phyloP scores from a whole-genome alignment of 2,113 vertebrate genomes.

The Protobothrops mucrosquamatus region DNA sequence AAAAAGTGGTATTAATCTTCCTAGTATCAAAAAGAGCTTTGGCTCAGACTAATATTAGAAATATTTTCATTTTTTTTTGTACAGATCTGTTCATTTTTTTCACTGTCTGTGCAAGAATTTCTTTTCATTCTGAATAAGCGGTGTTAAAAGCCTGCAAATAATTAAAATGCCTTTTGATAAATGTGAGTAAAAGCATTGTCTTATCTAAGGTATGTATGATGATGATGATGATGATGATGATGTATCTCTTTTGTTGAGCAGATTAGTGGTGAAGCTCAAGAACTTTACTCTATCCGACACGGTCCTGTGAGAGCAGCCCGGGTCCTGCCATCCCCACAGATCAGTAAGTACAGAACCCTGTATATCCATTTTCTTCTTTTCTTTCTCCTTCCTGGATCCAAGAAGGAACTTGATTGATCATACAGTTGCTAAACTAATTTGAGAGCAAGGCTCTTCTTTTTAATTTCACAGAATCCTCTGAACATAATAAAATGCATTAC shows the following conservation, averaged over 20 bases:
- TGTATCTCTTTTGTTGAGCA: slow-evolving; percentile 55
- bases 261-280: slow-evolving; percentile 96
- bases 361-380: neutral
- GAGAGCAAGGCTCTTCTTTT: neutral
- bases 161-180: neutral
- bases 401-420: neutral
- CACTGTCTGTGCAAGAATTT: neutral
- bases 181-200: neutral
- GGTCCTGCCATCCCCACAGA: slow-evolving; percentile 89
- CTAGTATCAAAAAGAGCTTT: neutral
- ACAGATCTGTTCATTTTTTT: neutral
- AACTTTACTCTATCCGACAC: slow-evolving; percentile 92
- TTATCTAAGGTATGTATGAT: neutral
- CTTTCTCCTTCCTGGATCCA: neutral
- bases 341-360: slow-evolving; percentile 76
- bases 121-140: neutral
- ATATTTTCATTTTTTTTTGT: neutral
- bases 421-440: neutral
- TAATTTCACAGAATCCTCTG: neutral
- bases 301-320: slow-evolving; percentile 89
- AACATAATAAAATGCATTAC: neutral
- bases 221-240: too few relatives aligned
- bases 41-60: neutral
- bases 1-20: neutral
- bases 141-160: neutral